Evolutionary conservation across 2,113 vertebrate genomes (phyloP).

Genomic region (Apeltes quadracus): DNA sequence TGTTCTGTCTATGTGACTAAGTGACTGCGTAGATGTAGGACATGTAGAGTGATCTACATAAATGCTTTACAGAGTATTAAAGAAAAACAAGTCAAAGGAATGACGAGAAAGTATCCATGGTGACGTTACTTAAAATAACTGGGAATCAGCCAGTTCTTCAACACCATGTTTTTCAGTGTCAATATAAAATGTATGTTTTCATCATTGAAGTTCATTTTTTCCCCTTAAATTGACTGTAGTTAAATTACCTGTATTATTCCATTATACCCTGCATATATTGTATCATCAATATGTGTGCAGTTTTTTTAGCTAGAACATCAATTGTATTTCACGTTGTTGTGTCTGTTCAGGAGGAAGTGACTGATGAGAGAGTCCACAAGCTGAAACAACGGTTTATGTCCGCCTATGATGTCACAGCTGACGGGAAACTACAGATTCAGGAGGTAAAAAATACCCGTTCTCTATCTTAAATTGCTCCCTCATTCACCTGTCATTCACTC

Average conservation of each 20-base stretch:
- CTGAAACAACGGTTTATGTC: slow-evolving; percentile 88
- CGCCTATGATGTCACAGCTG: slow-evolving; percentile 79
- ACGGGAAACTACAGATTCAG: slow-evolving; percentile 88
- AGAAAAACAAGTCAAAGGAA: not conserved
- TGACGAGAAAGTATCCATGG: slow-evolving; percentile 55
- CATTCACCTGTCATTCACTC: not conserved
- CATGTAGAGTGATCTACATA: not conserved
- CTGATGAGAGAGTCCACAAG: slow-evolving; percentile 82
- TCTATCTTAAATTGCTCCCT: not conserved
- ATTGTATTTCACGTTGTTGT: not conserved
- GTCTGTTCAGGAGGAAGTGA: slow-evolving; percentile 79
- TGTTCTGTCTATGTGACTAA: not conserved
- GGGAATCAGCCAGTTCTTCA: slow-evolving; percentile 34
- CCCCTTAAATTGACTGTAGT: not conserved
- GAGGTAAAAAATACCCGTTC: slow-evolving; percentile 79
- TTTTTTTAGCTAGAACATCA: not conserved
- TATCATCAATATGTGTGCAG: not conserved
- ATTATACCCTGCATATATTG: not conserved
- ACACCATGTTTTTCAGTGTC: not conserved
- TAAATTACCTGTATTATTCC: not conserved
- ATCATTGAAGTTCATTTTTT: not conserved
- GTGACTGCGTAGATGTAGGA: not conserved
- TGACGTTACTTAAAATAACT: slow-evolving; percentile 42
- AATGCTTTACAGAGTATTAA: not conserved
- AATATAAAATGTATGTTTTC: not conserved